phyloP scores from a whole-genome alignment of 2,113 vertebrate genomes.

The Danio rerio region DNA sequence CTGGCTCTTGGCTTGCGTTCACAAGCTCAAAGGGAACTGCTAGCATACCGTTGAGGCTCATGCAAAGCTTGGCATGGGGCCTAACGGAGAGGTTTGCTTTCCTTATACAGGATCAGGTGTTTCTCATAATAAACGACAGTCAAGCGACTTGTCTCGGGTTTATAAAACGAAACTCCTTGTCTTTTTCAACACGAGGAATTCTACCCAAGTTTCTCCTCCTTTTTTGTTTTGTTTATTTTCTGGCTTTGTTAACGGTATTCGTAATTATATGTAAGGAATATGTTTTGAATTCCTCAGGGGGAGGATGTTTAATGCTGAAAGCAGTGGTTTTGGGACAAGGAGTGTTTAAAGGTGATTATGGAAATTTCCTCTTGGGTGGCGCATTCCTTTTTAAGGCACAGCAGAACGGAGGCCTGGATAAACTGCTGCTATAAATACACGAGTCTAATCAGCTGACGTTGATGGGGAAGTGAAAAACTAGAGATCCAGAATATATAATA shows the following conservation, averaged over 20 bases:
- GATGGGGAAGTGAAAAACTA: neutral
- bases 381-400: constrained; percentile 29
- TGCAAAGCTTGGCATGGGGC: constrained; percentile 48
- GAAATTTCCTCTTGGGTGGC: constrained; percentile 37
- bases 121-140: constrained; percentile 43
- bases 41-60: constrained; percentile 31
- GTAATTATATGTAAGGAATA: constrained; percentile 14
- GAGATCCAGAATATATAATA: neutral
- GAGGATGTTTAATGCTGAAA: constrained; percentile 25
- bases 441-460: neutral
- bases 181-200: constrained; percentile 25
- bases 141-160: constrained; percentile 27
- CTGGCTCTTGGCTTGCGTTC: constrained; percentile 47
- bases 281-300: constrained; percentile 10
- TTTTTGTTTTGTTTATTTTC: constrained; percentile 33
- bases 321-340: constrained; percentile 12
- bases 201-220: constrained; percentile 4
- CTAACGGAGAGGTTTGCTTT: constrained; percentile 21
- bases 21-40: constrained; percentile 55
- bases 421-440: neutral
- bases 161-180: constrained; percentile 31
- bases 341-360: constrained; percentile 40
- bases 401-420: constrained; percentile 2
- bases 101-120: constrained; percentile 46
- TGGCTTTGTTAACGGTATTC: constrained; percentile 19